Evolutionary conservation across 2,888 invertebrate species (phyloP), one percentile per base, ranked within the genome.

Genomic region (Salticus scenicus): DNA sequence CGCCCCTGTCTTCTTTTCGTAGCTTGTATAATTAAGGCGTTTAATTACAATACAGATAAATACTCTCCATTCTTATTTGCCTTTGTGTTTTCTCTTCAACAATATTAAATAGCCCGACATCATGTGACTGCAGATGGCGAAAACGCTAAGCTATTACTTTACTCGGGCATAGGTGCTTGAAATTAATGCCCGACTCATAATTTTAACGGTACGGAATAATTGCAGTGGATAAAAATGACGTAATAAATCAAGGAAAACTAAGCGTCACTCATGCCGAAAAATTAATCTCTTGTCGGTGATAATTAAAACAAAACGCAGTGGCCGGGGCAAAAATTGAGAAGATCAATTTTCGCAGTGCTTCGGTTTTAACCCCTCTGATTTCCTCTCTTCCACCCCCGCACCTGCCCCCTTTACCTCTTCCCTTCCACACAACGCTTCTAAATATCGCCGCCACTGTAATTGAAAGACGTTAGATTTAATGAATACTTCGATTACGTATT

Each of bases 251-350:
- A 63, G 67, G 31, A 64, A 31, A 84, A 84, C 71, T 73, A 77
- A 41, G 77, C 83, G 83, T 84, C 83, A 84, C 57, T 84, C 83
- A 84, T 41, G 72, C 83, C 72, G 66, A 84, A 84, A 84, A 84
- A 84, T 84, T 84, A 84, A 84, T 84, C 83, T 84, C 83, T 67
- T 84, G 83, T 84, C 83, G 83, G 77, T 84, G 83, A 84, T 84
- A 84, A 84, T 84, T 84, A 84, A 84, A 84, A 84, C 77, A 84
- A 84, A 84, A 84, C 83, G 83, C 77, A 69, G 74, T 81, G 74
- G 73, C 80, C 74, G 77, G 76, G 77, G 83, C 83, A 84, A 84
- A 84, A 84, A 84, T 84, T 84, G 83, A 77, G 42, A 30, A 77
- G 83, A 84, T 84, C 83, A 77, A 84, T 84, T 84, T 77, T 84